phyloP scores from a whole-genome alignment of 2,888 invertebrate species.

The Stenchaetothrips biformis region DNA sequence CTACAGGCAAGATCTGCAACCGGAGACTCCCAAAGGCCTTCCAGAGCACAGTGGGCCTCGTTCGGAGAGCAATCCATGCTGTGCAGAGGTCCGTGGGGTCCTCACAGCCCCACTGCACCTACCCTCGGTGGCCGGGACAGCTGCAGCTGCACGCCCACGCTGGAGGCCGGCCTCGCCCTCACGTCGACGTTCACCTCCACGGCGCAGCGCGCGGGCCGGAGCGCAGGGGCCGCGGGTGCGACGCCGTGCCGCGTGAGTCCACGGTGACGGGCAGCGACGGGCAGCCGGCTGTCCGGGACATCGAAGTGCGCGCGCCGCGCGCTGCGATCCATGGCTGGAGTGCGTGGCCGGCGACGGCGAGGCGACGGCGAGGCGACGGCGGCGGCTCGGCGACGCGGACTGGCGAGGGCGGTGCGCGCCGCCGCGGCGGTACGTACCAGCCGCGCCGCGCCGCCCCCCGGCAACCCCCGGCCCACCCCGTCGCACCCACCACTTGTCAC shows the following conservation, averaged over 20 bases:
- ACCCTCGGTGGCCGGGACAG: background rate
- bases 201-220: background rate
- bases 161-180: background rate
- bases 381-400: background rate
- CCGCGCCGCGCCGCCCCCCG: background rate
- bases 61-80: too few species aligned
- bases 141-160: background rate
- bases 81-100: background rate
- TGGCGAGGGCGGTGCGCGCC: background rate
- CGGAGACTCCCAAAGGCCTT: too few species aligned
- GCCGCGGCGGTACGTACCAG: background rate
- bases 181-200: slow-evolving; percentile 6
- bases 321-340: too few species aligned
- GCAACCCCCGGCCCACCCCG: background rate
- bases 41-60: too few species aligned
- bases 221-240: background rate
- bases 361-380: background rate
- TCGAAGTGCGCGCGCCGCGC: too few species aligned
- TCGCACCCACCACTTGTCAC: background rate
- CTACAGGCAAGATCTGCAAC: too few species aligned
- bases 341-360: background rate
- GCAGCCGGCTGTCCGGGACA: too few species aligned
- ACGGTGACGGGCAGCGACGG: too few species aligned
- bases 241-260: background rate
- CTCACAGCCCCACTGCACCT: background rate